Conservation (phyloP, 2,113 vertebrate species). For the Platycercus adscitus region DNA sequence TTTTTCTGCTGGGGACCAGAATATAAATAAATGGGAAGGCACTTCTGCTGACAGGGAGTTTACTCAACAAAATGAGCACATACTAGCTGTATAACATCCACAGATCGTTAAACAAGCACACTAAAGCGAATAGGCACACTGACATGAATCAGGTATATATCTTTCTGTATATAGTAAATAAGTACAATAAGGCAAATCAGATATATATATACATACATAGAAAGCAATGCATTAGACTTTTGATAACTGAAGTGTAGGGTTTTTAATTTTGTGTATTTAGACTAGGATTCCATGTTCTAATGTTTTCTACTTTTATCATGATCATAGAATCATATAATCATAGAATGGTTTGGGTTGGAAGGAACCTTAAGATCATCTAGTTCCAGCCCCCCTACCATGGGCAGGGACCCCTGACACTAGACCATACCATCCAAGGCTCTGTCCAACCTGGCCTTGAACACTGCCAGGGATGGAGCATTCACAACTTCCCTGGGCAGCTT, state of each 20-base stretch:
- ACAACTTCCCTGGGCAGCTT: background rate
- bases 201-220: background rate
- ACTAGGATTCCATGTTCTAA: background rate
- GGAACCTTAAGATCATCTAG: background rate
- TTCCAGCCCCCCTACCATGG: background rate
- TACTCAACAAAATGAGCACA: background rate
- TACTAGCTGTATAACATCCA: background rate
- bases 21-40: background rate
- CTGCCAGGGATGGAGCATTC: background rate
- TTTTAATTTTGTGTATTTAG: background rate
- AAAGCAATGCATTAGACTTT: background rate
- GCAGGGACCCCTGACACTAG: background rate
- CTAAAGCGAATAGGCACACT: background rate
- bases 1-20: background rate
- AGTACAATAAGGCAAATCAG: background rate
- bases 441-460: background rate
- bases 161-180: background rate
- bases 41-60: background rate
- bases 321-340: background rate
- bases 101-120: background rate
- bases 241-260: rapidly evolving
- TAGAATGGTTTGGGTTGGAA: background rate
- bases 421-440: background rate
- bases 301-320: background rate
- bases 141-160: background rate